Evolutionary conservation across 2,888 invertebrate genomes (phyloP), one percentile per base, ranked within the genome.

Genomic region (Pecten maximus): DNA sequence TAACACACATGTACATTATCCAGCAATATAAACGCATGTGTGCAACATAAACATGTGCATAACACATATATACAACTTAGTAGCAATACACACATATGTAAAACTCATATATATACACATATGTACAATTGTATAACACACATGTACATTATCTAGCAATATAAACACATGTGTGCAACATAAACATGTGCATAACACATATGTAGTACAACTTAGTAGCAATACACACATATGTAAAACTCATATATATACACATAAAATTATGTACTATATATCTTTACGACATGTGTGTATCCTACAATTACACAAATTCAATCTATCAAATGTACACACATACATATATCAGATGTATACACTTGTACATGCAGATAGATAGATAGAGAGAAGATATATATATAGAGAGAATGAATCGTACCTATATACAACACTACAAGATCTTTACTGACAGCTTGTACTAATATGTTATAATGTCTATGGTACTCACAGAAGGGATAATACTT

Each of bases 401-500:
- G n/a, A n/a, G n/a, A n/a, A n/a, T n/a, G n/a, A n/a, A n/a, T n/a
- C n/a, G n/a, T n/a, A n/a, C n/a, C n/a, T n/a, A n/a, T n/a, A n/a
- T n/a, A n/a, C n/a, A n/a, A n/a, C n/a, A n/a, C n/a, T n/a, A n/a
- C n/a, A n/a, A n/a, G n/a, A n/a, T n/a, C n/a, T n/a, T n/a, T n/a
- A n/a, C n/a, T n/a, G n/a, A n/a, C n/a, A n/a, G n/a, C n/a, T n/a
- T n/a, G n/a, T n/a, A n/a, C n/a, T n/a, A n/a, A n/a, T n/a, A n/a
- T n/a, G n/a, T n/a, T n/a, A n/a, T n/a, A n/a, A n/a, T n/a, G n/a
- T n/a, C n/a, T n/a, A n/a, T n/a, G n/a, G n/a, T 54, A 54, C 54
- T 54, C n/a, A 54, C 54, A 54, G n/a, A 54, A 54, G 54, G 54
- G 54, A n/a, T 54, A 54, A n/a, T 54, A 54, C 54, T 54, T 54